A percentile compares a stretch with the other conserved stretches of the same genome.
Conservation (phyloP, 2,888 invertebrate genomes). For the Acanthosoma haemorrhoidale region DNA sequence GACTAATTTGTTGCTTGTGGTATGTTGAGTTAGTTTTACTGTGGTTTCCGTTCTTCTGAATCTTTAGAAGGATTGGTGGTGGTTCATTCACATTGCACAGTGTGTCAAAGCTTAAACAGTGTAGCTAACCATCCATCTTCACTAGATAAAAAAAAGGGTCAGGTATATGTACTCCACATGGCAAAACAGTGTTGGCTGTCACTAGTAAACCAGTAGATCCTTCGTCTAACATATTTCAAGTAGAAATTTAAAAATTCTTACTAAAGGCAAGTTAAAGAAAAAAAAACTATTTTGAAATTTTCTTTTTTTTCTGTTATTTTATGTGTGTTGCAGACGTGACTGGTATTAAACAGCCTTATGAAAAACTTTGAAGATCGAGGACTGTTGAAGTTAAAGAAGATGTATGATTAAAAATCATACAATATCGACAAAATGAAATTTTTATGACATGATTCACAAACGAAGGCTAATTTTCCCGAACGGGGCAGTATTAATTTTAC, state of each 20-base stretch:
- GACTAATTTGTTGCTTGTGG: no score
- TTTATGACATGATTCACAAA: neutral
- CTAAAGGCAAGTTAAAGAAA: neutral
- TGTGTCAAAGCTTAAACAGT: neutral
- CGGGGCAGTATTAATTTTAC: conserved; percentile 1
- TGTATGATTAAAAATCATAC: neutral
- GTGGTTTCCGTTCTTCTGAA: no score
- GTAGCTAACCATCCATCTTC: neutral
- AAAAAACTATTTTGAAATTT: neutral
- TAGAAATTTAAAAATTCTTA: neutral
- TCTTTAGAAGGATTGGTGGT: neutral
- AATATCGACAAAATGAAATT: neutral
- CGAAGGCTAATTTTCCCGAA: neutral
- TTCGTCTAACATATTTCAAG: neutral
- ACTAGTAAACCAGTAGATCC: neutral
- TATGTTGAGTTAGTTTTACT: no score
- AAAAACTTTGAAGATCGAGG: conserved; percentile 67
- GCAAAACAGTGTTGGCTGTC: neutral
- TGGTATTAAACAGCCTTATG: conserved; percentile 71
- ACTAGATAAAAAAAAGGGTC: neutral
- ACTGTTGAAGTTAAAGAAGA: neutral
- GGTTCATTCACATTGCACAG: neutral
- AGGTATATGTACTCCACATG: no score
- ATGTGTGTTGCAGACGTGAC: conserved; percentile 79
- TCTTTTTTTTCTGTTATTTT: conserved; percentile 44